Evolutionary conservation across 2,888 invertebrate species (phyloP), one percentile per base, ranked within the genome.

Genomic region (Minunthozetes semirufus): DNA sequence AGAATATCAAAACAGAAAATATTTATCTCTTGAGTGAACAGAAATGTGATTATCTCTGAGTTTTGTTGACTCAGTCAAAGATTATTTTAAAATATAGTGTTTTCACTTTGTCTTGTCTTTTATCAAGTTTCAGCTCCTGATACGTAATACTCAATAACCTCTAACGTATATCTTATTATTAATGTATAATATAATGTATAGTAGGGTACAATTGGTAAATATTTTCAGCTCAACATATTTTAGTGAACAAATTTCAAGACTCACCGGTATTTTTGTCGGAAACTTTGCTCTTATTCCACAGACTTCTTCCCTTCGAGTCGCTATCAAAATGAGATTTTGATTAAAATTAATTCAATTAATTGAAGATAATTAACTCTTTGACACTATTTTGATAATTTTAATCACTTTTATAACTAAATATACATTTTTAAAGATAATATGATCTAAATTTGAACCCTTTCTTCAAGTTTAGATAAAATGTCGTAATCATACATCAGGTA

Each of bases 191-290:
- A n/a, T n/a, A n/a, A n/a, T n/a, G n/a, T n/a, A n/a, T n/a, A n/a
- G n/a, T n/a, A n/a, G n/a, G n/a, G n/a, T n/a, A n/a, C n/a, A n/a
- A n/a, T n/a, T 4, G 33, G 33, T 33, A 33, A 33, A 33, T 33
- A 33, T 33, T 33, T 33, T 33, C 33, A n/a, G n/a, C n/a, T n/a
- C n/a, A n/a, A n/a, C n/a, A 8, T 33, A 33, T 33, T 8, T 33
- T 33, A n/a, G n/a, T 48, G 48, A 13, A n/a, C 59, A 25, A 73
- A 29, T 74, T 72, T 42, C 17, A 50, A 74, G 75, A 87, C 89
- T 87, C 85, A 91, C 91, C 78, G 91, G 91, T 82, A 91, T 87
- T 88, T 91, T 91, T 38, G 88, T 89, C 3, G 91, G 91, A 83
- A 90, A 91, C 84, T 90, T 89, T 80, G 85, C 86, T 82, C 89